Conservation (phyloP, 1,140 invertebrate species). For the Ooceraea biroi region DNA sequence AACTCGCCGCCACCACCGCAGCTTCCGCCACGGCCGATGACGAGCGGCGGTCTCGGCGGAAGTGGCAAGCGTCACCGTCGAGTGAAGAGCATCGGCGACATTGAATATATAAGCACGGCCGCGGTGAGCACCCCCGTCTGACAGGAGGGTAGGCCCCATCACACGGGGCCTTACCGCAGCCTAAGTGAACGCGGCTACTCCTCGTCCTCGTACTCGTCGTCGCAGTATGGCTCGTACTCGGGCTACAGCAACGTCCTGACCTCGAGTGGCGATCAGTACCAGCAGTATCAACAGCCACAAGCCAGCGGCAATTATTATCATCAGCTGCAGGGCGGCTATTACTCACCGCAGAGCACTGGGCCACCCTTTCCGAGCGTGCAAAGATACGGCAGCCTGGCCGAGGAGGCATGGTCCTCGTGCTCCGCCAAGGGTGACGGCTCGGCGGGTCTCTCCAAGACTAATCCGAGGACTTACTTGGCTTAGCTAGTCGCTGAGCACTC, state of each 20-base stretch:
- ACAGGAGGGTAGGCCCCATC: conserved; percentile 84
- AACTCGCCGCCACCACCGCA: conserved; percentile 84
- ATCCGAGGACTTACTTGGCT: conserved; percentile 80
- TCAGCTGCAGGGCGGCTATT: conserved; percentile 82
- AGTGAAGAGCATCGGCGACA: conserved; percentile 91
- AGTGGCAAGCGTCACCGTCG: conserved; percentile 88
- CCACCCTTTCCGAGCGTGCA: conserved; percentile 83
- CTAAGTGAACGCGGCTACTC: conserved; percentile 84
- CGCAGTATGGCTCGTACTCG: conserved; percentile 82
- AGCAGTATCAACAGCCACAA: conserved; percentile 79
- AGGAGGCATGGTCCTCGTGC: conserved; percentile 81
- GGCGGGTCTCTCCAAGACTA: conserved; percentile 65
- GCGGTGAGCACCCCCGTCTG: conserved; percentile 84
- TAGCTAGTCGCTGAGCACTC: conserved; percentile 57
- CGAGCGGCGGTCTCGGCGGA: conserved; percentile 64
- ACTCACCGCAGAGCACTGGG: conserved; percentile 83
- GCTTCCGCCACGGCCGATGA: conserved; percentile 81
- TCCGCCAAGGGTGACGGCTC: conserved; percentile 68
- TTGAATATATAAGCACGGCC: conserved; percentile 88
- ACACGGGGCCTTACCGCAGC: conserved; percentile 84
- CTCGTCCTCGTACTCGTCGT: conserved; percentile 80
- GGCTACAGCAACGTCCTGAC: conserved; percentile 82
- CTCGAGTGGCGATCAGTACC: conserved; percentile 68
- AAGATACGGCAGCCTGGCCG: conserved; percentile 84
- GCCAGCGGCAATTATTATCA: conserved; percentile 77